These are phyloP conservation scores for Nephrocerus scutellatus DNA, from an alignment of 2,888 invertebrate genomes.

Conservation along the genomic window DNA sequence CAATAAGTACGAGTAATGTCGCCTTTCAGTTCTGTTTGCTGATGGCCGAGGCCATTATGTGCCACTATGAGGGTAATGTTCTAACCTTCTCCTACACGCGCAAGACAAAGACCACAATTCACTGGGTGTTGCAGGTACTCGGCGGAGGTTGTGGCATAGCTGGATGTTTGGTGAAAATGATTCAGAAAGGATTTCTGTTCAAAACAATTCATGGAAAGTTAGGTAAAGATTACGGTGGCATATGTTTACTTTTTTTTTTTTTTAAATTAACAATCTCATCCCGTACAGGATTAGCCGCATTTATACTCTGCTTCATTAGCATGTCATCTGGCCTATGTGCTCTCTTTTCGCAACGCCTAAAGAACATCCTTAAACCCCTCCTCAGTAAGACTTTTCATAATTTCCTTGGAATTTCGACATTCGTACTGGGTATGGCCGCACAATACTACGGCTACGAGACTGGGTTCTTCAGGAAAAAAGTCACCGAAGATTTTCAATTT, in stretches of 20 bases:
- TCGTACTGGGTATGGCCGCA: slow-evolving; percentile 33
- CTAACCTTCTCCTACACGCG: slow-evolving; percentile 33
- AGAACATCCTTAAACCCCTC: slow-evolving; percentile 27
- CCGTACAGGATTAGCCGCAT: slow-evolving; percentile 31
- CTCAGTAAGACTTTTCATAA: slow-evolving; percentile 38
- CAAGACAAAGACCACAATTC: slow-evolving; percentile 39
- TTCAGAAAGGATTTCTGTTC: slow-evolving; percentile 27
- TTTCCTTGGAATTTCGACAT: slow-evolving; percentile 32
- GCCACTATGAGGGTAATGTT: slow-evolving; percentile 38
- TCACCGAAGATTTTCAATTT: slow-evolving; percentile 25
- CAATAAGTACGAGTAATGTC: no score
- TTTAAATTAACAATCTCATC: neutral
- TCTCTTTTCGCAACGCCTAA: slow-evolving; percentile 26
- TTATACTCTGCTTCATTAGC: slow-evolving; percentile 33
- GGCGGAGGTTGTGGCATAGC: slow-evolving; percentile 38
- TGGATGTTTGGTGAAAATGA: slow-evolving; percentile 32
- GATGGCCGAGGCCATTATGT: slow-evolving; percentile 43
- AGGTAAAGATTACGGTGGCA: slow-evolving; percentile 12
- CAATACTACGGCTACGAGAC: slow-evolving; percentile 40
- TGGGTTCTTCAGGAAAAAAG: slow-evolving; percentile 27
- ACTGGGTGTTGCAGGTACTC: slow-evolving; percentile 38
- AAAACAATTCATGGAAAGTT: slow-evolving; percentile 21
- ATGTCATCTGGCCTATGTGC: slow-evolving; percentile 34
- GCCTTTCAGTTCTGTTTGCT: slow-evolving; percentile 34
- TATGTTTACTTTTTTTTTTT: neutral